Evolutionary conservation across 2,888 invertebrate genomes (phyloP).

Genomic region (Tuta absoluta): DNA sequence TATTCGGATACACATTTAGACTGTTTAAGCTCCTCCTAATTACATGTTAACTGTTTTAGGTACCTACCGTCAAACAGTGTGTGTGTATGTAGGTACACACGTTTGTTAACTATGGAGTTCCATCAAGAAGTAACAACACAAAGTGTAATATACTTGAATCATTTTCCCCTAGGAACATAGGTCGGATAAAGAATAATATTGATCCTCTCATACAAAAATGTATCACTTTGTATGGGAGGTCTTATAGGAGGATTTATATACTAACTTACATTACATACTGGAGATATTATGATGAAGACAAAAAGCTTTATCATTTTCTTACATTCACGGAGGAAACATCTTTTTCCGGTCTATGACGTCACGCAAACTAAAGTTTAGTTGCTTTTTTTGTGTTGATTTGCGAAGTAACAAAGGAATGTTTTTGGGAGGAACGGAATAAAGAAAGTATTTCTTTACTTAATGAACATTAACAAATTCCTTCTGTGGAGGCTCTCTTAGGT

Average conservation of each 20-base stretch:
- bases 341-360: conserved; percentile 56
- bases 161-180: too few species aligned
- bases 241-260: too few species aligned
- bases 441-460: neutral
- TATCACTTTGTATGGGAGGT: too few species aligned
- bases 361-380: conserved; percentile 47
- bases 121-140: too few species aligned
- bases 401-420: neutral
- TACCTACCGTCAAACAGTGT: too few species aligned
- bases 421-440: neutral
- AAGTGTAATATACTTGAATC: too few species aligned
- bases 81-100: too few species aligned
- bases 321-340: conserved; percentile 47
- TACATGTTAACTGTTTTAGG: neutral
- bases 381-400: conserved; percentile 14
- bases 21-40: neutral
- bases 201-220: too few species aligned
- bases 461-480: neutral
- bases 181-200: too few species aligned
- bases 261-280: too few species aligned
- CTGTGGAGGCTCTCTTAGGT: neutral
- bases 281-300: too few species aligned
- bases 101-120: too few species aligned
- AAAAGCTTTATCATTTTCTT: conserved; percentile 39
- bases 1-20: conserved; percentile 21